Conservation (phyloP, 1,140 invertebrate species). For the Drosophila nebulosa region DNA sequence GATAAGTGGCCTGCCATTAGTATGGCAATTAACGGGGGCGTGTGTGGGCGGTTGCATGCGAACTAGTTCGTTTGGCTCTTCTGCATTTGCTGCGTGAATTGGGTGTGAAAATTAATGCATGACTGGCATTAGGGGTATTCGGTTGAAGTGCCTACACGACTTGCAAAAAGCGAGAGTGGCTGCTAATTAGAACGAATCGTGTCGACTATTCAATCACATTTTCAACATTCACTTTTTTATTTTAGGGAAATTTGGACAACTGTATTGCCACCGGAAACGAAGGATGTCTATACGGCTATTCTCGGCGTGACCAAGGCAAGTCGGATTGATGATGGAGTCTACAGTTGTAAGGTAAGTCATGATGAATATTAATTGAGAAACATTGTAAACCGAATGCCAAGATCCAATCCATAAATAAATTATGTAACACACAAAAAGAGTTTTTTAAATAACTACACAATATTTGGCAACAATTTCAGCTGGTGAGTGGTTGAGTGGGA, state of each 20-base stretch:
- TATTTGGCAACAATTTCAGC: no score
- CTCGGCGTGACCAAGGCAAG: slow-evolving; percentile 86
- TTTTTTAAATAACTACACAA: no score
- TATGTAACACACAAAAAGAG: no score
- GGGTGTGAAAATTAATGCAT: slow-evolving; percentile 64
- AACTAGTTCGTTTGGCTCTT: slow-evolving; percentile 23
- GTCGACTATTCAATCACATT: neutral
- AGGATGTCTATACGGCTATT: slow-evolving; percentile 86
- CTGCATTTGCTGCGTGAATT: slow-evolving; percentile 8
- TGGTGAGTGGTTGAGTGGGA: no score
- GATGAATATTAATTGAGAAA: no score
- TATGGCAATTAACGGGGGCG: slow-evolving; percentile 60
- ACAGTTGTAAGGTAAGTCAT: slow-evolving; percentile 85
- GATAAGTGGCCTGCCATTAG: slow-evolving; percentile 72
- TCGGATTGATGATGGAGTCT: slow-evolving; percentile 86
- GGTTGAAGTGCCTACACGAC: slow-evolving; percentile 32
- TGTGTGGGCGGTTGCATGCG: slow-evolving; percentile 41
- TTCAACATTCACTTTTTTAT: neutral
- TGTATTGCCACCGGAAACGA: slow-evolving; percentile 84
- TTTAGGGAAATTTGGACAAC: slow-evolving; percentile 84
- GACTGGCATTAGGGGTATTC: slow-evolving; percentile 29
- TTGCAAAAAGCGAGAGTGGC: slow-evolving; percentile 50
- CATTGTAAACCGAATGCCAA: no score
- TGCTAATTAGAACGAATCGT: slow-evolving; percentile 51
- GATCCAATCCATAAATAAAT: no score